Conservation (phyloP, 2,888 invertebrate species). For the Tricholauxania praeusta region DNA sequence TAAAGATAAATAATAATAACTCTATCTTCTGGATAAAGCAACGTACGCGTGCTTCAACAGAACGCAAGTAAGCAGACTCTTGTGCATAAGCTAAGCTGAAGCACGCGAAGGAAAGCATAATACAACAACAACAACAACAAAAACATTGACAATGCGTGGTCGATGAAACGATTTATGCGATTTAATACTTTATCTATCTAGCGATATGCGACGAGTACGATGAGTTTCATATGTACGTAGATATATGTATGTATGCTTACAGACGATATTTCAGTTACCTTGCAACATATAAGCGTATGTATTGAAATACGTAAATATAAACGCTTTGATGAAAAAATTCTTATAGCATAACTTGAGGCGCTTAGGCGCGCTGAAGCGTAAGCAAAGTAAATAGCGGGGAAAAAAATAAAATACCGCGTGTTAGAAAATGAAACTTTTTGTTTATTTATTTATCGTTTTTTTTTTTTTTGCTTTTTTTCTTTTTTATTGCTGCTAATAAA, state of each 20-base stretch:
- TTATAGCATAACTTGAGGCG: conserved; percentile 4
- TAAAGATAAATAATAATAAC: conserved; percentile 14
- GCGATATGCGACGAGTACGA: background rate
- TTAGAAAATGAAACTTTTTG: too few species aligned
- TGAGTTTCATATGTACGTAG: background rate
- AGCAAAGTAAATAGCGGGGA: background rate
- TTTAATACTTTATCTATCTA: conserved; percentile 13
- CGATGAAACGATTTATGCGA: conserved; percentile 25
- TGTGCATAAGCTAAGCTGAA: too few species aligned
- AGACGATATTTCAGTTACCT: background rate
- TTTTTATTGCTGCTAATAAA: too few species aligned
- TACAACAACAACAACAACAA: conserved; percentile 3
- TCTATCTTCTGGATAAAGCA: conserved; percentile 3
- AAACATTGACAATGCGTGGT: background rate
- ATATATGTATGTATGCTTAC: background rate
- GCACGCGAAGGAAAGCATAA: background rate
- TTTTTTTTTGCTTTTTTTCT: too few species aligned
- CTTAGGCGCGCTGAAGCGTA: background rate
- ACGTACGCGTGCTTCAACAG: background rate
- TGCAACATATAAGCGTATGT: background rate
- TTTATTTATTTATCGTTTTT: too few species aligned
- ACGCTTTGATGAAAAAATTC: background rate
- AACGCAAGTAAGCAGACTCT: too few species aligned
- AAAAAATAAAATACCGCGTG: too few species aligned
- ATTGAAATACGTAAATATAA: background rate